phyloP scores from a whole-genome alignment of 2,113 vertebrate genomes.

The Condylura cristata region DNA sequence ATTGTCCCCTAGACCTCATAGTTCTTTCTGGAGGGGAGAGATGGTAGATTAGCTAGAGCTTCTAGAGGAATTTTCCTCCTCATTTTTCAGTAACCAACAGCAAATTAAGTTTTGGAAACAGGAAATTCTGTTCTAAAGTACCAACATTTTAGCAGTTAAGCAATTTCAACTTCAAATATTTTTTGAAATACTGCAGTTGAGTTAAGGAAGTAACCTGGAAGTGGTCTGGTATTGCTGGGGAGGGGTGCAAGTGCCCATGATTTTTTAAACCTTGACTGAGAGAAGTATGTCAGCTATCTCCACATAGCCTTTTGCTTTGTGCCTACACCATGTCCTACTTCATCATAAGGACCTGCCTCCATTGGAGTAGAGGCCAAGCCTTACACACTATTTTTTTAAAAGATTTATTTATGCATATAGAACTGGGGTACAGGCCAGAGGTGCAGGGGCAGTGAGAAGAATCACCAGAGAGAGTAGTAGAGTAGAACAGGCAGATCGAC shows the following conservation, averaged over 20 bases:
- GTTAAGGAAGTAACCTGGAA: background rate
- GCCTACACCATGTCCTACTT: background rate
- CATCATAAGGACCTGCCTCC: background rate
- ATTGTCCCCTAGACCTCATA: background rate
- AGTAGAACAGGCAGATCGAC: too few species aligned
- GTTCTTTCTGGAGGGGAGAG: background rate
- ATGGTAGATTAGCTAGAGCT: background rate
- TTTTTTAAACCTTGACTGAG: background rate
- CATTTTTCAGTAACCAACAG: background rate
- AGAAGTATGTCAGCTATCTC: background rate
- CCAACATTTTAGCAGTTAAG: background rate
- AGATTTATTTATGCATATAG: too few species aligned
- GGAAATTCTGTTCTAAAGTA: background rate
- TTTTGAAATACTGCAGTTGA: background rate
- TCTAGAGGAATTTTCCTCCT: background rate
- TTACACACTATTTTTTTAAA: background rate
- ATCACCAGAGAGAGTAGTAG: too few species aligned
- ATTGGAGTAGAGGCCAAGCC: background rate
- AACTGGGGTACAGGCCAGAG: too few species aligned
- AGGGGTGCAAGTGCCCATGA: background rate
- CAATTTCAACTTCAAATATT: background rate
- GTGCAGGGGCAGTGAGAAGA: too few species aligned
- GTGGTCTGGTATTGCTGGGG: background rate
- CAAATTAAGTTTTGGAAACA: slow-evolving; percentile 18
- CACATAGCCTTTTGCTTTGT: background rate